Conservation (phyloP, 2,797 vertebrate species). For the Cetoscarus ocellatus region DNA sequence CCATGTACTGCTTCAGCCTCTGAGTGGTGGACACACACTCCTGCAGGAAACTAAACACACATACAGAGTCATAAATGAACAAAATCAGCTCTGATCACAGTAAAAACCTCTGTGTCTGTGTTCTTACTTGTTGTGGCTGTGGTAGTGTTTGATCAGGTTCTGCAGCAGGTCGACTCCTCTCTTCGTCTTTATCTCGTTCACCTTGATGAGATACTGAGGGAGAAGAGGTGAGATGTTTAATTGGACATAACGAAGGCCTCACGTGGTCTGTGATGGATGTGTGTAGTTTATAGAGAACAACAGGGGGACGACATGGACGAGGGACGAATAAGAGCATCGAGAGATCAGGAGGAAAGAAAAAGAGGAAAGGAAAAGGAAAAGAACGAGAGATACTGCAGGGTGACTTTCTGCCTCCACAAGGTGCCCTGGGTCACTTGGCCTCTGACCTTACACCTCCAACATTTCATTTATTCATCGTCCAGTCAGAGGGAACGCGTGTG, state of each 20-base stretch:
- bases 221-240: not conserved
- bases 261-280: not conserved
- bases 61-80: slow-evolving; percentile 13
- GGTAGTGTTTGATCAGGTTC: slow-evolving; percentile 90
- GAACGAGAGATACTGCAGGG: too few species aligned
- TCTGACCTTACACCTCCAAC: too few species aligned
- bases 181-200: slow-evolving; percentile 99
- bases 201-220: slow-evolving; percentile 95
- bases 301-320: not conserved
- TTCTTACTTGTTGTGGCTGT: slow-evolving; percentile 89
- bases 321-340: not conserved
- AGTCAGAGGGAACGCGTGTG: too few species aligned
- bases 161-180: slow-evolving; percentile 92
- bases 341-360: too few species aligned
- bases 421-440: too few species aligned
- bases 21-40: slow-evolving; percentile 86
- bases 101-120: not conserved
- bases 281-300: not conserved
- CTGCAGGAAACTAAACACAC: slow-evolving; percentile 87
- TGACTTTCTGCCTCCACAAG: too few species aligned
- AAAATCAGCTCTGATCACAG: not conserved
- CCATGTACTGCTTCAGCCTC: slow-evolving; percentile 87
- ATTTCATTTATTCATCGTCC: too few species aligned
- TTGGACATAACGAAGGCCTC: too few species aligned
- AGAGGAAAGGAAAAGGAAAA: not conserved